Base-by-base conservation (phyloP, 2,888 invertebrate genomes). In the Netelia fuscicornis region DNA sequence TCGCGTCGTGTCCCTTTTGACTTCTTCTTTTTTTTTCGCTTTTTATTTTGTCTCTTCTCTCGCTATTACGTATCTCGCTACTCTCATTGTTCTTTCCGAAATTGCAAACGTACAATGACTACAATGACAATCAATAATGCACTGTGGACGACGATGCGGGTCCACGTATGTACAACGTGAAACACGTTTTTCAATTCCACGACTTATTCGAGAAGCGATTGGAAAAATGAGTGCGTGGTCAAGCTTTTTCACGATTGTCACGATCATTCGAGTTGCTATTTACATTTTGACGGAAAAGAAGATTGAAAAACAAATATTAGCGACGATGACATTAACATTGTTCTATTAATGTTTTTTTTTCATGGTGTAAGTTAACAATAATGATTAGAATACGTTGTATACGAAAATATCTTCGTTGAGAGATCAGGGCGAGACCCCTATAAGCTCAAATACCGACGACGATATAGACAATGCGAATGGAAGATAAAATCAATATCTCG, bases 61-160 rank as follows among this genome's bases (percentile, higher is more conserved):
- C 2, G 6, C 37, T 37, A 37, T 37, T 37, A 6, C 37, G 37
- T 52, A 44, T 10, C 13, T 20, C 44, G 60, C 9, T 30, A 10
- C 2, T 42, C 13, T 44, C 42, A 58, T 76, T 76, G 11, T 76
- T 56, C 6, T 17, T 52, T 30, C 9, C 30, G 20, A 17, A 62
- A 23, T 52, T 37, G 11, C 11, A 37, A 64, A 13, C 30, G 17
- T 8, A 9, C n/a, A 17, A 60, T 6, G 23, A 71, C 42, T 17
- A 42, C 44, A 44, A 60, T 10, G 25, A 60, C 9, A 42, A 23
- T 3, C 23, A 23, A 44, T 25, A 37, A 23, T 44, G 60, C 20
- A 8, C 13, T 62, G 37, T 37, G 37, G 1, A 37, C 3, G 30
- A 17, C 62, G 1, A 74, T 62, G 62, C 44, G 62, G 62, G 62